phyloP scores from a whole-genome alignment of 2,888 invertebrate species.

The Antheraea yamamai region DNA sequence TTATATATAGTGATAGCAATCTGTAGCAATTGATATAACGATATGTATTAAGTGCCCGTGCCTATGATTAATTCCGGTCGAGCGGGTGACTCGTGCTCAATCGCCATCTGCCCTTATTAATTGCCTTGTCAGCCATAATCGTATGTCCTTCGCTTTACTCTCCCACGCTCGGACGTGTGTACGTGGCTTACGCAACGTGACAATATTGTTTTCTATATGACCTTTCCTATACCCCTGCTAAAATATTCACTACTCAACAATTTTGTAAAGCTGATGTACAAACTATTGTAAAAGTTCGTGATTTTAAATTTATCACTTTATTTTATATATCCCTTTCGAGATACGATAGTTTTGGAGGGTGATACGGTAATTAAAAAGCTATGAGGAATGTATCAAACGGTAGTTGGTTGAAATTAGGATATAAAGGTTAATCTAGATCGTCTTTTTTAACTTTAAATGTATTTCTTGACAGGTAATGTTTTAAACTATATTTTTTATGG shows the following conservation, averaged over 20 bases:
- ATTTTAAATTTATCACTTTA: background rate
- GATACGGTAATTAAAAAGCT: background rate
- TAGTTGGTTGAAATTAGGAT: background rate
- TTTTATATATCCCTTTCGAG: background rate
- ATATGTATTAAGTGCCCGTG: slow-evolving; percentile 57
- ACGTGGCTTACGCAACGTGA: slow-evolving; percentile 42
- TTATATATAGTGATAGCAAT: background rate
- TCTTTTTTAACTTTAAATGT: background rate
- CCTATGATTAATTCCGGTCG: slow-evolving; percentile 78
- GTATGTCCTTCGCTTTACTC: slow-evolving; percentile 66
- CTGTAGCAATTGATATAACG: slow-evolving; percentile 24
- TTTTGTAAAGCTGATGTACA: background rate
- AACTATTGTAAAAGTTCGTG: background rate
- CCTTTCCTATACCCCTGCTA: background rate
- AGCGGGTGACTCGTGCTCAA: slow-evolving; percentile 78
- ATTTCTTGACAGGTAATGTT: too few species aligned
- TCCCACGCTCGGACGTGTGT: slow-evolving; percentile 44
- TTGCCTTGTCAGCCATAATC: slow-evolving; percentile 79
- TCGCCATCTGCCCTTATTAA: slow-evolving; percentile 81
- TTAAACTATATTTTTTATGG: too few species aligned
- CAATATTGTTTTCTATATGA: slow-evolving; percentile 26
- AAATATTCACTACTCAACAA: slow-evolving; percentile 16
- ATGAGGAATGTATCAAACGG: background rate
- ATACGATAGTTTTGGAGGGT: background rate
- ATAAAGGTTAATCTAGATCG: background rate